A percentile compares a stretch with the other conserved stretches of the same genome.
Evolutionary conservation across 1,140 invertebrate genomes (phyloP).

Genomic region (Drosophila sturtevanti): DNA sequence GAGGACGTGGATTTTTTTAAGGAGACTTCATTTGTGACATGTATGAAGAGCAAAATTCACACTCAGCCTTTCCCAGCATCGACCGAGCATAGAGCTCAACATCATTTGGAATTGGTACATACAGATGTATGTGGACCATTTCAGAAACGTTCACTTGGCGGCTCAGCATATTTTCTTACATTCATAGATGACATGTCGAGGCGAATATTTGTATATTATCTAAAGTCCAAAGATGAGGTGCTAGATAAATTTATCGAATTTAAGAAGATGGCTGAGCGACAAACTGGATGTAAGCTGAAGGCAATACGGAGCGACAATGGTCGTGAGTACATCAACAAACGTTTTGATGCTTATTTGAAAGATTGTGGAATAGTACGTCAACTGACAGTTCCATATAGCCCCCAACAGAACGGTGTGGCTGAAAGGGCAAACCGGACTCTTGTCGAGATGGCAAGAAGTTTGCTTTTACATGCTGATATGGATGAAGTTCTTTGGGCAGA

Average conservation of each 20-base stretch:
- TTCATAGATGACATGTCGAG: constrained; percentile 17
- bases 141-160: neutral
- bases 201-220: constrained; percentile 14
- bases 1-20: neutral
- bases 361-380: neutral
- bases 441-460: too few species aligned
- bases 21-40: neutral
- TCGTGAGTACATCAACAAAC: constrained; percentile 9
- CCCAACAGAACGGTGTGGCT: too few species aligned
- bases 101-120: too few species aligned
- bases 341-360: constrained; percentile 1
- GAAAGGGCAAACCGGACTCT: too few species aligned
- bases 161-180: constrained; percentile 5
- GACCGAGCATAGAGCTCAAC: too few species aligned
- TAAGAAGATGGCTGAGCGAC: too few species aligned
- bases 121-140: constrained; percentile 18
- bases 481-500: too few species aligned
- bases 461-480: too few species aligned
- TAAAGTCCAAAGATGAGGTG: constrained; percentile 16
- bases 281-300: too few species aligned
- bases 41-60: constrained; percentile 2
- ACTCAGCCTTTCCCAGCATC: neutral
- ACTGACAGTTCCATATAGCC: too few species aligned
- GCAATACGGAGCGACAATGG: too few species aligned
- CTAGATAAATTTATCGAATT: constrained; percentile 19